A percentile compares a stretch with the other conserved stretches of the same genome.
Evolutionary conservation across 2,113 vertebrate species (phyloP).

Genomic region (Dromaius novaehollandiae): DNA sequence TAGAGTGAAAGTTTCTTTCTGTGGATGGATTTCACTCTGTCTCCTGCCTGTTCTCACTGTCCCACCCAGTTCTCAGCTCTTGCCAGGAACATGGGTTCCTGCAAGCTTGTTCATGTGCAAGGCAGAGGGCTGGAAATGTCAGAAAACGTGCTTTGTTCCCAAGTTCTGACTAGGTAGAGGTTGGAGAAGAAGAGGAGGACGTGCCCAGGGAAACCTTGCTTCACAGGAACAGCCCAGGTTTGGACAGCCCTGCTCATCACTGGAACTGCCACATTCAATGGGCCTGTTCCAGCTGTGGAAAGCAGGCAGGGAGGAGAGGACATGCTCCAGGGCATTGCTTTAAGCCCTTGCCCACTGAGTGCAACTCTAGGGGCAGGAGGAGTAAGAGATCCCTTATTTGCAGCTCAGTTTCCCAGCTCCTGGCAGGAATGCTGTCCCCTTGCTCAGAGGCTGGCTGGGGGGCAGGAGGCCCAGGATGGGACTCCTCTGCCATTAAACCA

Average conservation of each 20-base stretch:
- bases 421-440: neutral
- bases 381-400: neutral
- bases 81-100: constrained; percentile 31
- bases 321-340: neutral
- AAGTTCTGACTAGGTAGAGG: neutral
- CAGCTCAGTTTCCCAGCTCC: neutral
- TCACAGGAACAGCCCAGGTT: neutral
- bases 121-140: constrained; percentile 15
- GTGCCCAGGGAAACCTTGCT: neutral
- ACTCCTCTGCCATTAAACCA: neutral
- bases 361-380: neutral
- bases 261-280: neutral
- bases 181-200: neutral
- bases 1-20: constrained; percentile 39
- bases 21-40: neutral
- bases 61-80: constrained; percentile 29
- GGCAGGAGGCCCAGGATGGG: neutral
- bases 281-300: neutral
- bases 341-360: neutral
- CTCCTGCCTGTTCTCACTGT: neutral
- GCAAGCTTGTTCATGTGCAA: constrained; percentile 50
- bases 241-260: neutral
- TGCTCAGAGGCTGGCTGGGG: too few species aligned
- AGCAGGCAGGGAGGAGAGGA: neutral
- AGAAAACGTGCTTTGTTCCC: constrained; percentile 14